Evolutionary conservation across 2,888 invertebrate genomes (phyloP).

Genomic region (Nebria brevicollis): DNA sequence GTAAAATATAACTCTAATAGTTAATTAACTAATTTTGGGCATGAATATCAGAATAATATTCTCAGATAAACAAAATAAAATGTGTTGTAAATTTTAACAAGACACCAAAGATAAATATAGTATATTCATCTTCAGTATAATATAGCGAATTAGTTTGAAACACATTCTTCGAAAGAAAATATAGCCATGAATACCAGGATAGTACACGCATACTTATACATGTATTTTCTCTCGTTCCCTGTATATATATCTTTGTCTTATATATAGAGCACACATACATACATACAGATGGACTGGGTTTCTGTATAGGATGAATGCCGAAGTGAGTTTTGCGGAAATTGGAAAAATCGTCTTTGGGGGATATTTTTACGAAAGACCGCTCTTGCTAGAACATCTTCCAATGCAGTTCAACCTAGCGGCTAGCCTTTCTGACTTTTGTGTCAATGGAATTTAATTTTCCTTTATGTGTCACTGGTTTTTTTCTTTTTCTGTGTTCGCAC

Average conservation of each 20-base stretch:
- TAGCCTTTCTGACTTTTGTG: not conserved
- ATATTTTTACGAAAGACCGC: not conserved
- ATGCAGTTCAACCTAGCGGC: not conserved
- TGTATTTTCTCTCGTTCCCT: not conserved
- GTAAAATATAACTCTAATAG: too few relatives aligned
- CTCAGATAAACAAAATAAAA: too few relatives aligned
- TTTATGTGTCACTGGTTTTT: not conserved
- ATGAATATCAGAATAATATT: too few relatives aligned
- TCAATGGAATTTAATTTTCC: conserved; percentile 1
- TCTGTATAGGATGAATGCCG: not conserved
- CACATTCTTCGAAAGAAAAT: not conserved
- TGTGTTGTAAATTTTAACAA: too few relatives aligned
- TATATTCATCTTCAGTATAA: not conserved
- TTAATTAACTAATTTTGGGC: too few relatives aligned
- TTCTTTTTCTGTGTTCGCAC: not conserved
- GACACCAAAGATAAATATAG: not conserved
- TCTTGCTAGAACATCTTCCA: not conserved
- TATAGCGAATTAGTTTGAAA: not conserved
- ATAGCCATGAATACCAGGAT: not conserved
- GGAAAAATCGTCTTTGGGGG: conserved; percentile 5
- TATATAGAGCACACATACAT: not conserved
- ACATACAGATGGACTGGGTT: not conserved
- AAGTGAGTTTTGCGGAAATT: conserved; percentile 2
- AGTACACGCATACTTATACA: not conserved
- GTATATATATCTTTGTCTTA: too few relatives aligned